Conservation (phyloP, 64 coral and sea anemone genomes). For the Porites lutea region DNA sequence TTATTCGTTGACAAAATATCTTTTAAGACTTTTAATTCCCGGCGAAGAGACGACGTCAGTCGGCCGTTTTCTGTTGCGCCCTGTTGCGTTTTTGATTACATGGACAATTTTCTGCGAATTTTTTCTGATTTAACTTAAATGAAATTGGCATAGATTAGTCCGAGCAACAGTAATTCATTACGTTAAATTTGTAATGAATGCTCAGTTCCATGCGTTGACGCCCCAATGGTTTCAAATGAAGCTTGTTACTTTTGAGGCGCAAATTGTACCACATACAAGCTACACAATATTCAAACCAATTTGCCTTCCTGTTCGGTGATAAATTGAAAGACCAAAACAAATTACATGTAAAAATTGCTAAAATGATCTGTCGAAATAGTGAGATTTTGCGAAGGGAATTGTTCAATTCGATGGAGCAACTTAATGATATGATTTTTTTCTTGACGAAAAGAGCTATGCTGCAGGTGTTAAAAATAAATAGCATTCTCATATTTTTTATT, state of each 20-base stretch:
- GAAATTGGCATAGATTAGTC: not conserved
- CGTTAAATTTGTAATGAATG: conserved; percentile 1
- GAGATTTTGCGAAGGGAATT: too few species aligned
- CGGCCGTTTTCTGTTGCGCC: not conserved
- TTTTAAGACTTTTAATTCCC: conserved; percentile 23
- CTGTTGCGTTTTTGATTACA: conserved; percentile 23
- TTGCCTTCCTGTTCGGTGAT: not conserved
- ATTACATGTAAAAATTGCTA: not conserved
- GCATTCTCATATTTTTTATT: not conserved
- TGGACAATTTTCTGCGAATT: not conserved
- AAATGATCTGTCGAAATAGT: not conserved
- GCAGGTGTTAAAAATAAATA: conserved; percentile 21
- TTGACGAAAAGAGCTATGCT: not conserved
- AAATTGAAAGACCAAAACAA: not conserved
- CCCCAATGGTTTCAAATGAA: not conserved
- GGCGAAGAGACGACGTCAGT: not conserved
- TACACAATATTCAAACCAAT: not conserved
- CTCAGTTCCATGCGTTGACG: not conserved
- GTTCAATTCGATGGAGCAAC: not conserved
- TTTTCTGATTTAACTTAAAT: not conserved
- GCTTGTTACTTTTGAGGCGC: not conserved
- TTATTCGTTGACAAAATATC: conserved; percentile 21
- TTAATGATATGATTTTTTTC: not conserved
- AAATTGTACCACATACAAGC: not conserved
- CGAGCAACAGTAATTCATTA: not conserved